Evolutionary conservation across 2,797 vertebrate species (phyloP).

Genomic region (Micropoecilia bifurca): DNA sequence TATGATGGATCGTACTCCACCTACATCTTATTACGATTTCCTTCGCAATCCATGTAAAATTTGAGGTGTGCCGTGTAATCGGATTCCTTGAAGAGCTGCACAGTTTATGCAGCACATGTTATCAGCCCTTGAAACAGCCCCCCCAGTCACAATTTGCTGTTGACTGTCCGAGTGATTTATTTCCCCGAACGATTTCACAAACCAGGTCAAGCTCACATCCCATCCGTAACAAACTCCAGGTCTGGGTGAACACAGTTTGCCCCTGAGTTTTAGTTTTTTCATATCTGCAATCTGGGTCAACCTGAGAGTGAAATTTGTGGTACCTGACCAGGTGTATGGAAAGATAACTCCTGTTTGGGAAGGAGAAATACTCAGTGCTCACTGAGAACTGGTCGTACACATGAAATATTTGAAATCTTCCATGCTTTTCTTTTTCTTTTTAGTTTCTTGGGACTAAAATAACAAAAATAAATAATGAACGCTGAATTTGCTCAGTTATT

Average conservation of each 20-base stretch:
- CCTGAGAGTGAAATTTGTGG: conserved; percentile 3
- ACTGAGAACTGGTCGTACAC: neutral
- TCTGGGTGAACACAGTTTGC: conserved; percentile 1
- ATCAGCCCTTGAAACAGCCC: conserved; percentile 1
- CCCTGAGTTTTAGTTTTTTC: neutral
- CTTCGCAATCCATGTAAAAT: neutral
- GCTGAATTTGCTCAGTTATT: neutral
- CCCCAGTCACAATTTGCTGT: neutral
- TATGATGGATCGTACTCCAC: neutral
- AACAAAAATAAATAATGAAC: neutral
- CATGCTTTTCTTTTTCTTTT: neutral
- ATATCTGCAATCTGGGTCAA: conserved; percentile 20
- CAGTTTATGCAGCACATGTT: neutral
- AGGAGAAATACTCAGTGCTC: neutral
- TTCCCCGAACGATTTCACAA: conserved; percentile 3
- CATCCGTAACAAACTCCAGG: conserved; percentile 11
- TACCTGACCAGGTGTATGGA: neutral
- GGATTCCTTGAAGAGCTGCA: neutral
- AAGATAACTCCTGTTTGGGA: neutral
- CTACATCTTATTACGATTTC: neutral
- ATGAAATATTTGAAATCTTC: neutral
- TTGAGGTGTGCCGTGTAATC: neutral
- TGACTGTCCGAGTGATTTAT: conserved; percentile 7
- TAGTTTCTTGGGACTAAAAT: neutral
- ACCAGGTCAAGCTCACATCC: conserved; percentile 20